Percentiles rank a stretch among this genome's conserved stretches.
Evolutionary conservation across 2,888 invertebrate species (phyloP).

Genomic region (Andrena camellia): DNA sequence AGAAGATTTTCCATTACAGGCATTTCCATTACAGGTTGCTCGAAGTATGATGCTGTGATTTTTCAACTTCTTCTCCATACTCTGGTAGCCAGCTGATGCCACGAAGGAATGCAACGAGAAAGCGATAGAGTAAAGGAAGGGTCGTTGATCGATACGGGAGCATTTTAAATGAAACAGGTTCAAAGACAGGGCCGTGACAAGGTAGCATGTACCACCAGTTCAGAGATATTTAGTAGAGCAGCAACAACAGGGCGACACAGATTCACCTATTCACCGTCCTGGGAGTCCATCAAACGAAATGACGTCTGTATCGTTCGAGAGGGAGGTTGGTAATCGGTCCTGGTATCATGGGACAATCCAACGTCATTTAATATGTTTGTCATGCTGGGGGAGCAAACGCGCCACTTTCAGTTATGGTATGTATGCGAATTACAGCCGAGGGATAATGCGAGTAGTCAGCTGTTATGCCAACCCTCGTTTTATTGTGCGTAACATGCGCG

Average conservation of each 20-base stretch:
- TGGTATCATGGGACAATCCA: conserved; percentile 69
- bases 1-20: no score
- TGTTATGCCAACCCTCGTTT: conserved; percentile 65
- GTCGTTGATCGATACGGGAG: background rate
- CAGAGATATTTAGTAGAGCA: conserved; percentile 29
- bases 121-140: background rate
- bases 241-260: conserved; percentile 44
- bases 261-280: conserved; percentile 57
- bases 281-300: conserved; percentile 63
- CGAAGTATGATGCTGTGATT: no score
- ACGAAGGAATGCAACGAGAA: background rate
- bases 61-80: background rate
- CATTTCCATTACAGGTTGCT: no score
- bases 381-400: conserved; percentile 43
- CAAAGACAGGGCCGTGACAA: background rate
- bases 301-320: conserved; percentile 60
- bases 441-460: conserved; percentile 69
- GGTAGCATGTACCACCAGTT: conserved; percentile 12
- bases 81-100: background rate
- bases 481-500: conserved; percentile 56
- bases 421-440: conserved; percentile 68
- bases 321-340: conserved; percentile 63
- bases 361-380: conserved; percentile 76
- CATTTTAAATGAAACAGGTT: conserved; percentile 18
- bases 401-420: conserved; percentile 61